Conservation (phyloP, 2,888 invertebrate genomes). For the Melanophora roralis region DNA sequence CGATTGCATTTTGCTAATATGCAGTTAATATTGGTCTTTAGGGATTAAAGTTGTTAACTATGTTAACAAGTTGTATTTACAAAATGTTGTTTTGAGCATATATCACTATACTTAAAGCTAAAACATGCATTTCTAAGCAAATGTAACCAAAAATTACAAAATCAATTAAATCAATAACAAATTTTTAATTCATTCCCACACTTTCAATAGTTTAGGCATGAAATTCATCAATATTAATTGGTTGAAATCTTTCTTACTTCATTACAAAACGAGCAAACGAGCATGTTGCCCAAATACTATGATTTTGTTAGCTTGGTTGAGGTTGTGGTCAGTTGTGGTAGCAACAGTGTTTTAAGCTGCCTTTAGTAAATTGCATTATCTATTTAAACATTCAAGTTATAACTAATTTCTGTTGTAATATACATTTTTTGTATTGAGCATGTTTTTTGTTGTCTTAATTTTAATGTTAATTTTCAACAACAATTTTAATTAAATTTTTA, state of each 20-base stretch:
- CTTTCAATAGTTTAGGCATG: constrained; percentile 27
- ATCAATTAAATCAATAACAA: constrained; percentile 48
- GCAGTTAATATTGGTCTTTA: constrained; percentile 27
- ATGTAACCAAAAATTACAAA: constrained; percentile 12
- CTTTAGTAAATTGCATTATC: neutral
- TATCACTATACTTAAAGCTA: constrained; percentile 9
- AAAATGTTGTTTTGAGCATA: neutral
- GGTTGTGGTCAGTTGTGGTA: constrained; percentile 13
- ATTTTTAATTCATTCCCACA: constrained; percentile 57
- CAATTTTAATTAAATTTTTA: constrained; percentile 42
- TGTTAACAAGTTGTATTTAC: neutral
- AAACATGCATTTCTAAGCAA: constrained; percentile 53
- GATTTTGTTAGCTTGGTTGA: constrained; percentile 16
- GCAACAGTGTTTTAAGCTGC: neutral
- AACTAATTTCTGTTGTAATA: constrained; percentile 55
- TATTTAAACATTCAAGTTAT: constrained; percentile 40
- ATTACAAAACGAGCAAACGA: constrained; percentile 22
- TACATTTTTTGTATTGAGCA: constrained; percentile 39
- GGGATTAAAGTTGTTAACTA: constrained; percentile 28
- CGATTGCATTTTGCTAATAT: too few relatives aligned
- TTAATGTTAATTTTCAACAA: constrained; percentile 3
- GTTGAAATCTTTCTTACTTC: constrained; percentile 30
- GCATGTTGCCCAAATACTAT: constrained; percentile 37
- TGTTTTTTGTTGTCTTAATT: constrained; percentile 20
- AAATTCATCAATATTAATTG: constrained; percentile 56